Percentiles rank a stretch among this genome's conserved stretches.
Conservation (phyloP, 2,113 vertebrate genomes). For the Pteruthius melanotis region DNA sequence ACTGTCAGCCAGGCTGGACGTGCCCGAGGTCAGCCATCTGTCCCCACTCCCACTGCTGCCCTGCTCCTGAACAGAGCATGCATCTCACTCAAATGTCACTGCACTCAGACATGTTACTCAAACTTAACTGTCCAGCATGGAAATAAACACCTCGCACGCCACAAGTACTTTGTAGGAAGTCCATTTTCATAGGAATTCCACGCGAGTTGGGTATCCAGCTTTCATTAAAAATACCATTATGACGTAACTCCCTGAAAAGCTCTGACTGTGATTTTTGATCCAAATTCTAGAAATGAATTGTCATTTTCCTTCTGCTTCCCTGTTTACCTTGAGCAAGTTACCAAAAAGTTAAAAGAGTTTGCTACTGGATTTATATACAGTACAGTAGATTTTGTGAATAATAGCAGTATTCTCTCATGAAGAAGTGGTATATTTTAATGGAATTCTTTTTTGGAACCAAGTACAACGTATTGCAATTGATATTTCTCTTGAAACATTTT, state of each 20-base stretch:
- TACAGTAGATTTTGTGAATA: slow-evolving; percentile 63
- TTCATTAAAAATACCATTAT: neutral
- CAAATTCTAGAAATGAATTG: neutral
- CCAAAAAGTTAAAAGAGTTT: slow-evolving; percentile 46
- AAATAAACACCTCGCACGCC: neutral
- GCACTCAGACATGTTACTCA: neutral
- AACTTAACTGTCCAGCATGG: neutral
- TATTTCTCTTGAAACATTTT: slow-evolving; percentile 59
- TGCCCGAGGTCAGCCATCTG: neutral
- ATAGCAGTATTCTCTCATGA: slow-evolving; percentile 63
- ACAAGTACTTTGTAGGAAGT: neutral
- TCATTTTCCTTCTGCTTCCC: slow-evolving; percentile 36
- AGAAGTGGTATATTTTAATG: slow-evolving; percentile 66
- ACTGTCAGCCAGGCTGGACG: fast-evolving
- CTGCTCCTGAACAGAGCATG: neutral
- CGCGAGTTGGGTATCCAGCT: neutral
- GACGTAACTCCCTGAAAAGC: neutral
- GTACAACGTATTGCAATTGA: slow-evolving; percentile 48
- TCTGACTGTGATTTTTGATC: neutral
- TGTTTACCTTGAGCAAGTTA: slow-evolving; percentile 58
- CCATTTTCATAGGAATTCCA: neutral
- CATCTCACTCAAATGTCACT: neutral
- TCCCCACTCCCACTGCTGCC: neutral
- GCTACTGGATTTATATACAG: slow-evolving; percentile 56
- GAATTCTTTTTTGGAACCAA: slow-evolving; percentile 65